Evolutionary conservation across 2,888 invertebrate genomes (phyloP).

Genomic region (Drosophila setosimentum): DNA sequence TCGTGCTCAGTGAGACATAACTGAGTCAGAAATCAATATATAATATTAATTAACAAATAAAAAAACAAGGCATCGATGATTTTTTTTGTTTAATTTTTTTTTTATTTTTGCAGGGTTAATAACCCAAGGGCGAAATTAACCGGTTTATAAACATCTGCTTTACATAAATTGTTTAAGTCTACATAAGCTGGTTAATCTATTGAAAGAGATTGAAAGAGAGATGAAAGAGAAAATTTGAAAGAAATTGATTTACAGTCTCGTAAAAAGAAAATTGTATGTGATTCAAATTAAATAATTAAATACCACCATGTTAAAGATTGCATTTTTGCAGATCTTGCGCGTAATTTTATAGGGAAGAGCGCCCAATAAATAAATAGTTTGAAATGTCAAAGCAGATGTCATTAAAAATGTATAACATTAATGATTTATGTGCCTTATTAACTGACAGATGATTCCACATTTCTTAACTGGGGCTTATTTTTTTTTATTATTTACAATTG

Average conservation of each 20-base stretch:
- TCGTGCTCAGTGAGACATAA: background rate
- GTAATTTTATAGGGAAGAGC: background rate
- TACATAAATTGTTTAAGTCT: background rate
- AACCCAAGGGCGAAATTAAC: background rate
- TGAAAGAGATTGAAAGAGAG: background rate
- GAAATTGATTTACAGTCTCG: background rate
- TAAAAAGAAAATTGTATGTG: background rate
- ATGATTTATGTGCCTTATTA: conserved; percentile 18
- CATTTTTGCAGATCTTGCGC: background rate
- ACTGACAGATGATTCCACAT: conserved; percentile 15
- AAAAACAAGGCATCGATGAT: background rate
- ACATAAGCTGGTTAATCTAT: background rate
- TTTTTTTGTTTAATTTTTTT: no score
- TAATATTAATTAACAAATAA: background rate
- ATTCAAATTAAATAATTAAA: background rate
- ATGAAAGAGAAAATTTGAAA: no score
- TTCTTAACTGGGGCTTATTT: background rate
- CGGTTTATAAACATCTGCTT: background rate
- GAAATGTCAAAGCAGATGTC: background rate
- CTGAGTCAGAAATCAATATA: background rate
- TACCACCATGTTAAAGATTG: background rate
- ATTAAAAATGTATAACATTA: background rate
- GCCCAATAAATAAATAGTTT: conserved; percentile 7
- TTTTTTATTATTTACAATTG: conserved; percentile 10
- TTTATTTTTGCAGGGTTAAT: background rate